Evolutionary conservation across 2,113 vertebrate genomes (phyloP), one percentile per base, ranked within the genome.

Genomic region (Philantomba maxwellii): DNA sequence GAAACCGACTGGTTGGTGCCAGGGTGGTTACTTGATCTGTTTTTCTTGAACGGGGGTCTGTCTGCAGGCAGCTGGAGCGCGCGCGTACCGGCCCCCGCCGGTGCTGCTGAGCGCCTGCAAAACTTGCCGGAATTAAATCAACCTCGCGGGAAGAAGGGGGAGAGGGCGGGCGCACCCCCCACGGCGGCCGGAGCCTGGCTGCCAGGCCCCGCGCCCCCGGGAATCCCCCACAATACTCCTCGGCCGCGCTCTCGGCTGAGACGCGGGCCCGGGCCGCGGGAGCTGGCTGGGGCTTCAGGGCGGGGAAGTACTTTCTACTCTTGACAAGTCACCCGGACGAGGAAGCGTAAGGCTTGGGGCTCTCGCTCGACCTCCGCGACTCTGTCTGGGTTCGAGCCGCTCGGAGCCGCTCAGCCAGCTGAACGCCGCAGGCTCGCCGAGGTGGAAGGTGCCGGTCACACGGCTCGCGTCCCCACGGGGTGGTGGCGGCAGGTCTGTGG

Each of bases 251-350:
- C 45, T 13, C 58, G 12, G 83, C 62, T 0, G 86, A 98, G 96
- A 97, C 98, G 28, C 89, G 98, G 2, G 98, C 98, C 82, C 58
- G 98, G 7, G 73, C 98, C 2, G 94, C 98, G 5, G 92, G 98
- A 0, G 98, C 99, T 45, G 98, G 98, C 36, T 98, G 99, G 8
- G 99, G 64, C 98, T 99, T 17, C 99, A 98, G 58, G 15, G 55
- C 33, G 19, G 5, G 39, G 43, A 11, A 60, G 23, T n/a, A 23
- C 36, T 70, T 82, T 89, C 36, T 49, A 49, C n/a, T 87, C 57
- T 51, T 16, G 28, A 8, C 47, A 33, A n/a, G 84, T n/a, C 73
- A 73, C 39, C 23, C 15, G 1, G 64, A 36, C 6, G 26, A 36
- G 6, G 23, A 26, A 77, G 83, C 25, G 0, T 1, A 26, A 62